These are phyloP conservation scores for Pygocentrus nattereri DNA, from an alignment of 2,797 vertebrate species.

Conservation along the genomic window DNA sequence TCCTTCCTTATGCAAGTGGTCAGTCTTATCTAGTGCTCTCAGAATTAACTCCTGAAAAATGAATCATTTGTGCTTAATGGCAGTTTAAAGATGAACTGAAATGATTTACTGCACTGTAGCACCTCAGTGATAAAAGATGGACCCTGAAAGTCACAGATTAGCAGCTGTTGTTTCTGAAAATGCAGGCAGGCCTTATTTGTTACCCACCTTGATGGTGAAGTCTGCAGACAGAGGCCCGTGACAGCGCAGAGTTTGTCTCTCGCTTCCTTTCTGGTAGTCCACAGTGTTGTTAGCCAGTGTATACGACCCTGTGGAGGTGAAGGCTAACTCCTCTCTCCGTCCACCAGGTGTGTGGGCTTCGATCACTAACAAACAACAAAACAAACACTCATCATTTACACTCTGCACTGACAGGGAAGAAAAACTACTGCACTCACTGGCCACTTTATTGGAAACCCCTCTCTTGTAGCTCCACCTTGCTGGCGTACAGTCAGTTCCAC, in stretches of 20 bases:
- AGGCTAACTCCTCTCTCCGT: slow-evolving; percentile 81
- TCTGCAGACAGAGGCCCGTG: slow-evolving; percentile 87
- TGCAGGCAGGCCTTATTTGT: not conserved
- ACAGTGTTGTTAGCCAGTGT: slow-evolving; percentile 87
- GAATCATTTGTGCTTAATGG: too few relatives aligned
- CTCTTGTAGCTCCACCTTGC: too few relatives aligned
- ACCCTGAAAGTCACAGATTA: too few relatives aligned
- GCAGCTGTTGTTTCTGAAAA: not conserved
- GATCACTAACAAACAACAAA: slow-evolving; percentile 79
- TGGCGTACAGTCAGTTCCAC: too few relatives aligned
- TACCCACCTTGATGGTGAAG: slow-evolving; percentile 90
- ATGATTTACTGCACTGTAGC: too few relatives aligned
- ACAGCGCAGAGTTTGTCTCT: slow-evolving; percentile 85
- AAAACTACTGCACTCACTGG: too few relatives aligned
- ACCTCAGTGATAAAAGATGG: too few relatives aligned
- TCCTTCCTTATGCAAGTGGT: too few relatives aligned
- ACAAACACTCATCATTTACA: not conserved
- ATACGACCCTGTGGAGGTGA: slow-evolving; percentile 80
- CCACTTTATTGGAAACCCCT: too few relatives aligned
- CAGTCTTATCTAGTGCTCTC: too few relatives aligned
- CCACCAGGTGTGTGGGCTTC: slow-evolving; percentile 88
- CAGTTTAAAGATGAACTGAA: too few relatives aligned
- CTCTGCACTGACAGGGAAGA: not conserved
- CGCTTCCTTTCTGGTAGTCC: slow-evolving; percentile 85
- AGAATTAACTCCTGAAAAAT: too few relatives aligned